Evolutionary conservation across 2,797 vertebrate genomes (phyloP).

Genomic region (Calcarius lapponicus): DNA sequence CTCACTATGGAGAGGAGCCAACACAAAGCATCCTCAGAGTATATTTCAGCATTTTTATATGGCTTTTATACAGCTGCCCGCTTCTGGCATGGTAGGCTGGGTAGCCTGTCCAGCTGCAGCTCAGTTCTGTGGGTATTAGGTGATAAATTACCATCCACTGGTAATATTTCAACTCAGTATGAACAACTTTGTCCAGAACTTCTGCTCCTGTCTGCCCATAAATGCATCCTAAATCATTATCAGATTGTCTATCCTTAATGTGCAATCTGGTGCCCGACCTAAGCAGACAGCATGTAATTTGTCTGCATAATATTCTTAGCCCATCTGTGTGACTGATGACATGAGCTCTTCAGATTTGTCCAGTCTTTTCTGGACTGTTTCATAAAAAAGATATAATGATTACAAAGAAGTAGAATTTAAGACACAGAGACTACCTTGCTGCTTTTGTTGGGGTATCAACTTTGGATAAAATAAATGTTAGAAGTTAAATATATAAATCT

Average conservation of each 20-base stretch:
- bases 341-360: neutral
- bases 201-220: neutral
- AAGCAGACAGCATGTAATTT: neutral
- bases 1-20: neutral
- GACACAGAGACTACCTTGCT: neutral
- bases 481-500: neutral
- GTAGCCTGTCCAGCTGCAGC: neutral
- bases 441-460: neutral
- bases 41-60: neutral
- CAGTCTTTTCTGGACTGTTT: neutral
- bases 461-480: neutral
- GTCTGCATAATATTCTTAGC: neutral
- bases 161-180: neutral
- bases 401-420: neutral
- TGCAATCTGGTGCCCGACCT: slow-evolving; percentile 47
- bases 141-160: slow-evolving; percentile 3
- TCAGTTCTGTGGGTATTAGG: neutral
- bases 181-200: slow-evolving; percentile 13
- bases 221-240: slow-evolving; percentile 34
- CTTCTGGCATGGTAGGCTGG: neutral
- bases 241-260: slow-evolving; percentile 43
- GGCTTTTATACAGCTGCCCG: neutral
- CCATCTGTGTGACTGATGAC: slow-evolving; percentile 12
- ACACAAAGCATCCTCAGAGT: neutral
- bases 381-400: neutral